phyloP scores from a whole-genome alignment of 2,888 invertebrate species.

The Volucella inanis region DNA sequence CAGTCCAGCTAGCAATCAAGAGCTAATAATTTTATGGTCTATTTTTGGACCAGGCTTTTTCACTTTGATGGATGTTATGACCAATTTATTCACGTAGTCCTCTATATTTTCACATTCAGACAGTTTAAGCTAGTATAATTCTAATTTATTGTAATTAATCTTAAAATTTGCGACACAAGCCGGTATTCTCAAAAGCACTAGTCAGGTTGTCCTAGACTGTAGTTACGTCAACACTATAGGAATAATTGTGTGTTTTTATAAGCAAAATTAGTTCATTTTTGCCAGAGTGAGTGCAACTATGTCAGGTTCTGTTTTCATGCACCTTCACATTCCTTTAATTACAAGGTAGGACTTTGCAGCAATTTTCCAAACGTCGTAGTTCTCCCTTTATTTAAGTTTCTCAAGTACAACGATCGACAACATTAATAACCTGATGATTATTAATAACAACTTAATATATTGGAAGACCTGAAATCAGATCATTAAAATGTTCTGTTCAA shows the following conservation, averaged over 20 bases:
- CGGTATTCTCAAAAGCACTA: conserved; percentile 71
- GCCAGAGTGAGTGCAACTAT: too few relatives aligned
- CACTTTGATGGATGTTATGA: conserved; percentile 68
- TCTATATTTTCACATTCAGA: conserved; percentile 60
- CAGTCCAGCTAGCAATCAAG: too few relatives aligned
- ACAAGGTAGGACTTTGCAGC: too few relatives aligned
- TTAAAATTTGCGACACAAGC: conserved; percentile 68
- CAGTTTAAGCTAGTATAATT: conserved; percentile 63
- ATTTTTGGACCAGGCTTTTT: too few relatives aligned
- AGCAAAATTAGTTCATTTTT: conserved; percentile 8
- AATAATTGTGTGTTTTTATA: conserved; percentile 71
- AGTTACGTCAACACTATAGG: conserved; percentile 66
- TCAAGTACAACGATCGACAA: conserved; percentile 22
- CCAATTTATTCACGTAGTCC: conserved; percentile 71
- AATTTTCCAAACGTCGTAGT: conserved; percentile 78
- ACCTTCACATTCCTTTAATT: conserved; percentile 62
- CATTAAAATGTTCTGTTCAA: too few relatives aligned
- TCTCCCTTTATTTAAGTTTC: conserved; percentile 65
- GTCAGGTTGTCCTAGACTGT: conserved; percentile 68
- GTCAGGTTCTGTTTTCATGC: conserved; percentile 13
- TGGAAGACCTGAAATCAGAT: too few relatives aligned
- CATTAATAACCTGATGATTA: conserved; percentile 28
- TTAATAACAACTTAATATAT: too few relatives aligned
- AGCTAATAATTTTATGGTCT: too few relatives aligned
- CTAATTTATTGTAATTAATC: conserved; percentile 67